Percentiles rank a stretch among this genome's conserved stretches.
Evolutionary conservation across 2,888 invertebrate species (phyloP).

Genomic region (Apodemia duryi): DNA sequence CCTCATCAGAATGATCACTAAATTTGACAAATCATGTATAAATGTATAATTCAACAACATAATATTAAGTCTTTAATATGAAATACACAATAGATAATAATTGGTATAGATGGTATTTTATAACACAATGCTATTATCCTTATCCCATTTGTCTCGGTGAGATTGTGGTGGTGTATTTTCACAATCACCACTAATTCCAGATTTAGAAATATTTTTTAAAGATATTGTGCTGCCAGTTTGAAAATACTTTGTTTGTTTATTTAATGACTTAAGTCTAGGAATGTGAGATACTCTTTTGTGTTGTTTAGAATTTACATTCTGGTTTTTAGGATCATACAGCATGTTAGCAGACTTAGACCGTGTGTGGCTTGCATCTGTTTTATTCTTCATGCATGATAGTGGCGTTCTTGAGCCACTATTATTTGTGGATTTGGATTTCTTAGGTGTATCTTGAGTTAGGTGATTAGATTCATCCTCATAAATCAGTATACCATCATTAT

Average conservation of each 20-base stretch:
- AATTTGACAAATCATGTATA: not conserved
- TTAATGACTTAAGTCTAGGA: constrained; percentile 62
- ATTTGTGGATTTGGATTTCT: constrained; percentile 53
- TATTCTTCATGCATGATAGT: constrained; percentile 73
- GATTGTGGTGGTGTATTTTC: constrained; percentile 74
- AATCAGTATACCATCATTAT: constrained; percentile 70
- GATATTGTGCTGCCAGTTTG: constrained; percentile 54
- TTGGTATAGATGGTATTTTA: constrained; percentile 28
- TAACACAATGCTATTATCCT: constrained; percentile 71
- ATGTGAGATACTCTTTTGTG: constrained; percentile 62
- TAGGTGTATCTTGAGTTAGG: constrained; percentile 49
- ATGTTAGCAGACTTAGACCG: constrained; percentile 69
- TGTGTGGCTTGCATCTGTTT: constrained; percentile 52
- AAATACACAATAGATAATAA: not conserved
- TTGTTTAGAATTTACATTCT: constrained; percentile 39
- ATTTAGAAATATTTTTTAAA: constrained; percentile 56
- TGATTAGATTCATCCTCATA: constrained; percentile 75
- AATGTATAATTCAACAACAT: not conserved
- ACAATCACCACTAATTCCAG: constrained; percentile 58
- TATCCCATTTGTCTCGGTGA: constrained; percentile 71
- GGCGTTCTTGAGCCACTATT: constrained; percentile 66
- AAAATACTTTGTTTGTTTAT: constrained; percentile 47
- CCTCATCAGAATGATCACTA: not conserved
- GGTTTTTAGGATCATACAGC: constrained; percentile 51
- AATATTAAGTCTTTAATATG: not conserved